Percentiles rank a stretch among this genome's conserved stretches.
Conservation (phyloP, 2,797 vertebrate species). For the Gymnodraco acuticeps region DNA sequence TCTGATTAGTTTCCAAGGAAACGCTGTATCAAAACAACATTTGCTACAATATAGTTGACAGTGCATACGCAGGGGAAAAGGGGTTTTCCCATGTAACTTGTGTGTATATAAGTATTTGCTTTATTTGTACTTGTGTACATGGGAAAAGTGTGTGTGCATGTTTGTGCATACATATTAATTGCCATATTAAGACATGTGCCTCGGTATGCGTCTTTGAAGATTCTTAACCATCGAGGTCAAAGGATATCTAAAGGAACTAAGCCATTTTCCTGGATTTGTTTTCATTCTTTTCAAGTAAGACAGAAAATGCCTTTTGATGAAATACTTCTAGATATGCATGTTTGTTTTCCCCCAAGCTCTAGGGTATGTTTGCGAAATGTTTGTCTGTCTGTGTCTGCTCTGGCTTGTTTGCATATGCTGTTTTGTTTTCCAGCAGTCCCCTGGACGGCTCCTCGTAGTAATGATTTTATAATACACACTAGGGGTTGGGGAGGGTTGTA, state of each 20-base stretch:
- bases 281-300: slow-evolving; percentile 31
- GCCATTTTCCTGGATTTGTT: slow-evolving; percentile 32
- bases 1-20: slow-evolving; percentile 73
- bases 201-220: slow-evolving; percentile 22
- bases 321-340: slow-evolving; percentile 14
- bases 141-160: slow-evolving; percentile 3
- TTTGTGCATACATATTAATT: slow-evolving; percentile 5
- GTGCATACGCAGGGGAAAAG: slow-evolving; percentile 32
- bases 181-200: slow-evolving; percentile 17
- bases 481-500: slow-evolving; percentile 46
- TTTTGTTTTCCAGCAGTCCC: slow-evolving; percentile 58
- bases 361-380: slow-evolving; percentile 39
- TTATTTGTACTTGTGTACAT: neutral
- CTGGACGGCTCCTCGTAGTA: slow-evolving; percentile 58
- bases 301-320: slow-evolving; percentile 41
- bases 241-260: slow-evolving; percentile 30
- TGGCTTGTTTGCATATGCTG: slow-evolving; percentile 50
- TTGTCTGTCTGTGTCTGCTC: slow-evolving; percentile 35
- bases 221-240: slow-evolving; percentile 11
- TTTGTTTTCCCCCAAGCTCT: slow-evolving; percentile 31
- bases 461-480: slow-evolving; percentile 75
- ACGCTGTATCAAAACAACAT: slow-evolving; percentile 64
- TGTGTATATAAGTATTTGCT: neutral
- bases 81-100: neutral
- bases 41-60: slow-evolving; percentile 39